Percentiles rank a stretch among this genome's conserved stretches.
These are phyloP conservation scores for Benitochromis conjunctus DNA, from an alignment of 2,113 vertebrate species.

Conservation along the genomic window DNA sequence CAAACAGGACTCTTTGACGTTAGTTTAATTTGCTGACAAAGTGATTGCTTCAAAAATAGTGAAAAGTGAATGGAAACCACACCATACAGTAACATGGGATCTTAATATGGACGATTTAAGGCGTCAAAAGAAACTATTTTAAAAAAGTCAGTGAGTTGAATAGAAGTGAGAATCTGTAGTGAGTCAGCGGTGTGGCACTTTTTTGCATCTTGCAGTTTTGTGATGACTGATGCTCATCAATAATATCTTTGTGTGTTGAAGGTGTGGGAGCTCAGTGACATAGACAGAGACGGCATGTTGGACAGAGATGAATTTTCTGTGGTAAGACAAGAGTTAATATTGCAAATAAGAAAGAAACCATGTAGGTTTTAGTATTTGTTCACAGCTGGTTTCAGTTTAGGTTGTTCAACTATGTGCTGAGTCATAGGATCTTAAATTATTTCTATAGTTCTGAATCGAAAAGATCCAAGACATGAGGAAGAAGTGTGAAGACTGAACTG, in stretches of 20 bases:
- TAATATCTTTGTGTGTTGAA: conserved; percentile 60
- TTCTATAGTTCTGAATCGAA: background rate
- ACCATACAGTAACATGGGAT: background rate
- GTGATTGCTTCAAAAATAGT: background rate
- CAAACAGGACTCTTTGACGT: background rate
- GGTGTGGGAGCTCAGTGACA: conserved; percentile 98
- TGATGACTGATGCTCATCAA: background rate
- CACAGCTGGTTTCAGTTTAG: background rate
- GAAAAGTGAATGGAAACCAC: background rate
- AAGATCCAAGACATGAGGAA: background rate
- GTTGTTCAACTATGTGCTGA: background rate
- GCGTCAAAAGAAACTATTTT: background rate
- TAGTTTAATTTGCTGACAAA: background rate
- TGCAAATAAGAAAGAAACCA: background rate
- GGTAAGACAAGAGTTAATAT: conserved; percentile 73
- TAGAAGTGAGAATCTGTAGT: background rate
- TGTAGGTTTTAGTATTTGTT: background rate
- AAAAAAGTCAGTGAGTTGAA: background rate
- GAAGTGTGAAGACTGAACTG: background rate
- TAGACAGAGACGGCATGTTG: conserved; percentile 95
- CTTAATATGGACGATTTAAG: background rate
- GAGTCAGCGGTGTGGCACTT: background rate
- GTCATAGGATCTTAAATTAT: background rate
- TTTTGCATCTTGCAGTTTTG: background rate
- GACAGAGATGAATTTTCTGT: conserved; percentile 98